phyloP scores from a whole-genome alignment of 1,140 invertebrate genomes.

The Formica selysi region DNA sequence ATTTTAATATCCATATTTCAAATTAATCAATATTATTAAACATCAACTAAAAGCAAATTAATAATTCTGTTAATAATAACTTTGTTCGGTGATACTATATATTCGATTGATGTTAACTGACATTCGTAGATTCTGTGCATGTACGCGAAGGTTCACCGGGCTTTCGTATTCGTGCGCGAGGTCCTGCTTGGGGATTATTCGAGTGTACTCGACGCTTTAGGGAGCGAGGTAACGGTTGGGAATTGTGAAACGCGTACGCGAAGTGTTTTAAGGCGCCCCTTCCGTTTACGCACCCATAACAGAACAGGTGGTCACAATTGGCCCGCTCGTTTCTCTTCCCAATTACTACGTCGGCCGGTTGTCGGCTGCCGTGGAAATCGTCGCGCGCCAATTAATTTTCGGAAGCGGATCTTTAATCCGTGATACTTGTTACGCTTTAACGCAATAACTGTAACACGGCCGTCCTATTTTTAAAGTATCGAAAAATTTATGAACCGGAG shows the following conservation, averaged over 20 bases:
- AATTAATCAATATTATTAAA: background rate
- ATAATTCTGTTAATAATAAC: slow-evolving; percentile 6
- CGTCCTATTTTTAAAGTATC: slow-evolving; percentile 8
- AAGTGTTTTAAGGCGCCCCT: slow-evolving; percentile 55
- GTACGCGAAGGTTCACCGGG: background rate
- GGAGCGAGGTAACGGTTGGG: slow-evolving; percentile 23
- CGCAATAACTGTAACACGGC: slow-evolving; percentile 35
- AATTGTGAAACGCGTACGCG: slow-evolving; percentile 56
- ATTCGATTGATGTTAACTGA: background rate
- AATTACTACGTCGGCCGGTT: slow-evolving; percentile 47
- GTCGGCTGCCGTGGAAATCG: slow-evolving; percentile 18
- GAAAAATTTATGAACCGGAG: slow-evolving; percentile 8
- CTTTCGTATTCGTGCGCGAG: background rate
- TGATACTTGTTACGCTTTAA: slow-evolving; percentile 44
- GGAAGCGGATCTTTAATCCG: slow-evolving; percentile 45
- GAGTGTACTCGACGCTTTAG: slow-evolving; percentile 50
- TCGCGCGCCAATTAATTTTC: slow-evolving; percentile 57
- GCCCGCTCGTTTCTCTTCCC: slow-evolving; percentile 54
- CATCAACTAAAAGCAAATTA: background rate
- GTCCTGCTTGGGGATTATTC: slow-evolving; percentile 23
- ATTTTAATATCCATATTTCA: background rate
- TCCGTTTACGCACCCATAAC: slow-evolving; percentile 52
- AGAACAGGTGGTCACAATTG: slow-evolving; percentile 60
- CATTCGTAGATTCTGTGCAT: background rate
- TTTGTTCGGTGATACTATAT: too few species aligned